Evolutionary conservation across 2,797 vertebrate genomes (phyloP).

Genomic region (Furcifer pardalis): DNA sequence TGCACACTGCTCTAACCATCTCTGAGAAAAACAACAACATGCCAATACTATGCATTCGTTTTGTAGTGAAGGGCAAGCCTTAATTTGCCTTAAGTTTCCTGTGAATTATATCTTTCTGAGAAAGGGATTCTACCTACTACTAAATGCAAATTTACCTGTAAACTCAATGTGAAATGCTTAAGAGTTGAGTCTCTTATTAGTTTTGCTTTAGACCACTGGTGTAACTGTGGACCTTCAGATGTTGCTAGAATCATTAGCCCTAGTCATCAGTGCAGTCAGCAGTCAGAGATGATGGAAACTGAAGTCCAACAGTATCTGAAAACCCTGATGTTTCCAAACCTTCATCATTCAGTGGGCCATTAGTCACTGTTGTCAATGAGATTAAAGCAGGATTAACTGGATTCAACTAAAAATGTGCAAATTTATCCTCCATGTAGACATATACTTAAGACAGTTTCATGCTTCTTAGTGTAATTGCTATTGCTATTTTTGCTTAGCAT

Average conservation of each 20-base stretch:
- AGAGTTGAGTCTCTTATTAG: not conserved
- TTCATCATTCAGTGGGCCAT: not conserved
- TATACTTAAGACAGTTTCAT: too few species aligned
- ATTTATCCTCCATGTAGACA: not conserved
- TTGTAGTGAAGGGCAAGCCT: constrained; percentile 31
- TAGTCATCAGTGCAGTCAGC: not conserved
- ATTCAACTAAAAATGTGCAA: not conserved
- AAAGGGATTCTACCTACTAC: constrained; percentile 13
- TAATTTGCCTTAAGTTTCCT: not conserved
- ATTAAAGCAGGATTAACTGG: not conserved
- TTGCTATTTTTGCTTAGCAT: constrained; percentile 12
- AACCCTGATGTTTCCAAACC: not conserved
- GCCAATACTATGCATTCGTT: constrained; percentile 5
- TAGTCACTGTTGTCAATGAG: not conserved
- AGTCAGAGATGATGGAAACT: not conserved
- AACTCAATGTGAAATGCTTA: constrained; percentile 8
- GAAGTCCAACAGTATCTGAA: not conserved
- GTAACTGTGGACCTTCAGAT: not conserved
- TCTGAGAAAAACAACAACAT: constrained; percentile 3
- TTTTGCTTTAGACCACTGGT: not conserved
- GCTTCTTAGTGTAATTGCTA: too few species aligned
- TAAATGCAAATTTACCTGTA: constrained; percentile 19
- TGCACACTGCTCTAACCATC: not conserved
- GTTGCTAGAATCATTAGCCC: not conserved
- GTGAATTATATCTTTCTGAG: constrained; percentile 17